phyloP scores from a whole-genome alignment of 2,888 invertebrate species.

The Rhamphomyia laevipes region DNA sequence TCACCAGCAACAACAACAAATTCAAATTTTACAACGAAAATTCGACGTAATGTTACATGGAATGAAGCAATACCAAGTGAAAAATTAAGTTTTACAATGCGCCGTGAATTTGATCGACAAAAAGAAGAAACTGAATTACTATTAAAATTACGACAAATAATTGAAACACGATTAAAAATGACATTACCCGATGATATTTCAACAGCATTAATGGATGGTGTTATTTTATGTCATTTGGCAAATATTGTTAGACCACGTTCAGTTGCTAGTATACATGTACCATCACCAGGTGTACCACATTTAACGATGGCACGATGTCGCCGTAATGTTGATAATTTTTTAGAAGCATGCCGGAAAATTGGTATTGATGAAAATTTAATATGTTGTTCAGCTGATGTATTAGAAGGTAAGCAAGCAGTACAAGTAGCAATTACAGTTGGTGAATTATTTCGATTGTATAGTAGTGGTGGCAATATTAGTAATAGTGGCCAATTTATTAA shows the following conservation, averaged over 20 bases:
- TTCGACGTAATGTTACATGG: conserved; percentile 48
- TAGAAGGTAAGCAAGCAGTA: conserved; percentile 78
- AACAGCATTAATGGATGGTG: conserved; percentile 78
- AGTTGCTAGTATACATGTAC: conserved; percentile 89
- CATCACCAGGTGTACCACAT: conserved; percentile 86
- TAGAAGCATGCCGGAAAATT: conserved; percentile 86
- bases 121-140: conserved; percentile 79
- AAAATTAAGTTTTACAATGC: conserved; percentile 82
- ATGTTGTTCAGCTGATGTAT: conserved; percentile 84
- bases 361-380: conserved; percentile 91
- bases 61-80: conserved; percentile 57
- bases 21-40: conserved; percentile 22
- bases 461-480: conserved; percentile 17
- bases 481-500: not conserved
- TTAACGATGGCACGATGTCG: conserved; percentile 90
- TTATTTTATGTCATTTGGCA: conserved; percentile 87
- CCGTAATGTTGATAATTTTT: conserved; percentile 88
- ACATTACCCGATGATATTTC: conserved; percentile 75
- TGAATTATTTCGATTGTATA: conserved; percentile 63
- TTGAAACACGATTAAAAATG: conserved; percentile 83
- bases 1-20: conserved; percentile 35
- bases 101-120: conserved; percentile 82
- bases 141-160: conserved; percentile 70
- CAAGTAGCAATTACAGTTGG: conserved; percentile 82
- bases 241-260: conserved; percentile 85